Base-by-base conservation (phyloP, 2,888 invertebrate species). In the Artemia sinica region DNA sequence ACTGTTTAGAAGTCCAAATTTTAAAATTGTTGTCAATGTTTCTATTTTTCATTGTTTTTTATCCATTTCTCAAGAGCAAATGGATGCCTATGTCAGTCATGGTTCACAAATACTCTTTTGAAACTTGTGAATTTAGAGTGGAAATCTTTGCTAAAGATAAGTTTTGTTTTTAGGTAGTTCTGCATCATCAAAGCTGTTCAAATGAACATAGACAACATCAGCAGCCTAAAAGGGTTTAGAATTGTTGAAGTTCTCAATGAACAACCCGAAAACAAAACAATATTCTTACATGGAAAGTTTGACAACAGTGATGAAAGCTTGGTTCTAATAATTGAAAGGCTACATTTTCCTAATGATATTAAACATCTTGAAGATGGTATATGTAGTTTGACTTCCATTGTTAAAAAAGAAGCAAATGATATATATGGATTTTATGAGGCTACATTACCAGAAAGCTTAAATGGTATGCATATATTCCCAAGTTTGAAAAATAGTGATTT, bases 381-480 rank as follows among this genome's bases (percentile, higher is more conserved):
- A 9, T 9, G 63, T 18, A 28, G 8, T 9, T 58, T 28, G 28
- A 58, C 63, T n/a, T n/a, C n/a, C 63, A n/a, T 58, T 58, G 63
- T 58, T 10, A 58, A 18, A 28, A 58, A 58, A 58, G 63, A 8
- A 58, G n/a, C 63, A n/a, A 58, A 58, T 10, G 63, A 58, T 58
- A 58, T 58, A 28, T 58, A 58, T 58, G 63, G 63, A 58, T 58
- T 58, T 28, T 58, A 58, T 58, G 63, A 58, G 28, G 63, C 63
- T 8, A 58, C 63, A 8, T 28, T 58, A 28, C 63, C 63, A 58
- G n/a, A n/a, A 18, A 58, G 12, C 63, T 58, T 58, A 58, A 58
- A 58, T 58, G 63, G 63, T 58, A 58, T 58, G 63, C 28, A 9
- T 52, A 9, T 58, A 10, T 10, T 8, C 41, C 41, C 41, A 18